Conservation (phyloP, 2,113 vertebrate genomes). For the Elaphurus davidianus region DNA sequence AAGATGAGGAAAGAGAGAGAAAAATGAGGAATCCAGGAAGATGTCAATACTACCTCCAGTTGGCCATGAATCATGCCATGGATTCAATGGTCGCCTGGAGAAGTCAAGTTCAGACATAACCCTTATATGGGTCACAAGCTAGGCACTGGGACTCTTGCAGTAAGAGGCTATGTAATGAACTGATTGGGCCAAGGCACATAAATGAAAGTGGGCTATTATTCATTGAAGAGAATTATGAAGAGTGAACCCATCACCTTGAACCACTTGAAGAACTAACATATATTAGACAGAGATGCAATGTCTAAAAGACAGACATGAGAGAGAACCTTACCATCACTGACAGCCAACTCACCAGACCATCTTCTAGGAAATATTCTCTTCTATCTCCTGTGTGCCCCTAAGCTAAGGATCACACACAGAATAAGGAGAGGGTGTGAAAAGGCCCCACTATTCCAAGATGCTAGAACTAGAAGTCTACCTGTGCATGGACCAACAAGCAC, state of each 20-base stretch:
- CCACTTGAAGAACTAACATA: background rate
- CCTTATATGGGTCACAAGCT: background rate
- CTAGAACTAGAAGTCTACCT: background rate
- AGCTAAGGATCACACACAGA: background rate
- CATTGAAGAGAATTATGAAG: background rate
- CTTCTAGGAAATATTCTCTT: background rate
- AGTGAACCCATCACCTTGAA: background rate
- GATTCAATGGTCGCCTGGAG: background rate
- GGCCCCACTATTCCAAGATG: background rate
- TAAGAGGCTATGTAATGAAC: background rate
- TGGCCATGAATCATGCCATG: background rate
- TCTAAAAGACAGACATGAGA: background rate
- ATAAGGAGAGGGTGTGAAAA: background rate
- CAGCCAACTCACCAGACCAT: background rate
- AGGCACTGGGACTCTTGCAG: background rate
- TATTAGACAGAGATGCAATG: background rate
- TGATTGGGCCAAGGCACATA: background rate
- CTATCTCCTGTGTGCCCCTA: background rate
- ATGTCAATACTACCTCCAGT: background rate
- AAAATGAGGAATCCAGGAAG: background rate
- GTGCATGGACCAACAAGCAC: background rate
- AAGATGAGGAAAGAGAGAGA: background rate
- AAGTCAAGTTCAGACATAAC: background rate
- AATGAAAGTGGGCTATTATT: background rate
- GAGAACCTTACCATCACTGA: background rate